phyloP scores from a whole-genome alignment of 1,140 invertebrate genomes.

The Drosophila varians region DNA sequence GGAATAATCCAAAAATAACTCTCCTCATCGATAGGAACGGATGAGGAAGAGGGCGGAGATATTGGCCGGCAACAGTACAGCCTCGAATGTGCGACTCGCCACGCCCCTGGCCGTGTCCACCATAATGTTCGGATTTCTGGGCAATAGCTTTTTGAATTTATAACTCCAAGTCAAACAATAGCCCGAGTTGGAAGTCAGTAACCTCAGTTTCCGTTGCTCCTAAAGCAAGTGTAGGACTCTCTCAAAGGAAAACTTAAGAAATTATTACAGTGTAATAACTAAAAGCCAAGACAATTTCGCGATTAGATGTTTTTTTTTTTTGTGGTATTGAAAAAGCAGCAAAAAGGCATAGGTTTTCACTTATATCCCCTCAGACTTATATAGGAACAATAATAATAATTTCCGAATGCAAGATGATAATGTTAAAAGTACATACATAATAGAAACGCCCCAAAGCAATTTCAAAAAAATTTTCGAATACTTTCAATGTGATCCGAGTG shows the following conservation, averaged over 20 bases:
- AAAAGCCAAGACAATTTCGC: constrained; percentile 2
- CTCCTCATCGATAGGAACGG: constrained; percentile 75
- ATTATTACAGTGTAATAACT: constrained; percentile 71
- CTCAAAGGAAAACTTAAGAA: background rate
- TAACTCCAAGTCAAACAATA: constrained; percentile 70
- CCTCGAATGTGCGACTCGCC: constrained; percentile 63
- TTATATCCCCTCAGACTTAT: constrained; percentile 59
- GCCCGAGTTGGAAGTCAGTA: constrained; percentile 24
- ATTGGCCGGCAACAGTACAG: constrained; percentile 85
- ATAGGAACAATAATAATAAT: constrained; percentile 65
- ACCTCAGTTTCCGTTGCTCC: constrained; percentile 16
- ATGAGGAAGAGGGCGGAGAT: constrained; percentile 85
- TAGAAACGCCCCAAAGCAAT: background rate
- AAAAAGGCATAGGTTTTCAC: constrained; percentile 61
- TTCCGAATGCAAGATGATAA: background rate
- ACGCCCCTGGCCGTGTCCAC: constrained; percentile 71
- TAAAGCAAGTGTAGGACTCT: background rate
- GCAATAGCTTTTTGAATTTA: constrained; percentile 76
- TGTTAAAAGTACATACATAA: background rate
- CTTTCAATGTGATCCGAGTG: background rate
- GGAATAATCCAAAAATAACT: background rate
- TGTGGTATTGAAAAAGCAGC: background rate
- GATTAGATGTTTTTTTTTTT: background rate
- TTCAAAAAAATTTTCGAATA: background rate
- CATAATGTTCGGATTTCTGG: constrained; percentile 76